Percentiles rank a stretch among this genome's conserved stretches.
phyloP scores from a whole-genome alignment of 1,140 invertebrate genomes.

The Euglossa dilemma region DNA sequence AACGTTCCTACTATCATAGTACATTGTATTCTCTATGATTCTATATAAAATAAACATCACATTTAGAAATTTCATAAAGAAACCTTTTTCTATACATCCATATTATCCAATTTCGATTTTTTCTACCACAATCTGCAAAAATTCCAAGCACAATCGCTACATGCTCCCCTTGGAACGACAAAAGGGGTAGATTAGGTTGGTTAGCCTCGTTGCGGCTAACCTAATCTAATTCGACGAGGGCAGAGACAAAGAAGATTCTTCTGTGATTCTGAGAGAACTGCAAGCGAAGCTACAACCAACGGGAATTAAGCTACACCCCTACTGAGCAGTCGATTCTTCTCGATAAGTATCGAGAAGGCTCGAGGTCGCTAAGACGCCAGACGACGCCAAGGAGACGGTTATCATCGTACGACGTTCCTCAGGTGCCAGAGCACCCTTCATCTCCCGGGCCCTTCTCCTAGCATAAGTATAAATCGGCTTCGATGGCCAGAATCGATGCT shows the following conservation, averaged over 20 bases:
- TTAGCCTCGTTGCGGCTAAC: background rate
- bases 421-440: conserved; percentile 46
- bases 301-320: conserved; percentile 4
- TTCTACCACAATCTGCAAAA: too few relatives aligned
- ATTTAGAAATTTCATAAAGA: too few relatives aligned
- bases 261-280: background rate
- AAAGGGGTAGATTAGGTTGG: too few relatives aligned
- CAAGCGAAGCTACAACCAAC: background rate
- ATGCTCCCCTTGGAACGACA: too few relatives aligned
- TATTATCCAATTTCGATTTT: too few relatives aligned
- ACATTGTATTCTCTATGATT: too few relatives aligned
- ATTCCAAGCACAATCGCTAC: too few relatives aligned
- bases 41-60: too few relatives aligned
- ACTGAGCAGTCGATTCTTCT: conserved; percentile 39
- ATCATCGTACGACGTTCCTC: conserved; percentile 29
- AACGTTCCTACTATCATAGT: too few relatives aligned
- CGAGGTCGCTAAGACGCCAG: conserved; percentile 22
- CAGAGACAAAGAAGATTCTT: background rate
- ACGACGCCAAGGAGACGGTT: conserved; percentile 41
- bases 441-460: background rate
- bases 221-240: background rate
- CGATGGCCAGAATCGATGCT: conserved; percentile 49
- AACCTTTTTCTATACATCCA: too few relatives aligned
- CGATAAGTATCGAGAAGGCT: conserved; percentile 46
- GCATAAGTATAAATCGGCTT: conserved; percentile 51